Evolutionary conservation across 2,113 vertebrate genomes (phyloP).

Genomic region (Leucosticte australis): DNA sequence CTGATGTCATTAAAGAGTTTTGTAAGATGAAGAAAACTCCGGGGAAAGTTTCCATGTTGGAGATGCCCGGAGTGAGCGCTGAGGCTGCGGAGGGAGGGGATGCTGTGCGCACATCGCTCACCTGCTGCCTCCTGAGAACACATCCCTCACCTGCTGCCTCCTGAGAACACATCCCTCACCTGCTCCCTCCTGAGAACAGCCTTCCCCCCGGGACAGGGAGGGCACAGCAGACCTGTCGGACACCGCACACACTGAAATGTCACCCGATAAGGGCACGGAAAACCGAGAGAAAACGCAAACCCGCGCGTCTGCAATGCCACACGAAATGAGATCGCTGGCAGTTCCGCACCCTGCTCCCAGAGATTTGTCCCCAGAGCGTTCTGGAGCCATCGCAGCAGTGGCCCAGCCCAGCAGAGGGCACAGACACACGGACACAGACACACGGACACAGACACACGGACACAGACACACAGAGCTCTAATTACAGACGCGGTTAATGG

Average conservation of each 20-base stretch:
- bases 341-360: not conserved
- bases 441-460: not conserved
- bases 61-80: not conserved
- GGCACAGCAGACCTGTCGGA: not conserved
- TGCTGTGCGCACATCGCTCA: not conserved
- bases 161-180: not conserved
- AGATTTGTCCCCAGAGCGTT: not conserved
- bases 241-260: not conserved
- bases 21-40: not conserved
- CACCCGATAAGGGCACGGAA: not conserved
- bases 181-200: not conserved
- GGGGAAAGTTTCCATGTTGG: not conserved
- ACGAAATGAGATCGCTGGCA: not conserved
- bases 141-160: not conserved
- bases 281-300: not conserved
- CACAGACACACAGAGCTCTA: not conserved
- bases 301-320: not conserved
- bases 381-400: not conserved
- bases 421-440: not conserved
- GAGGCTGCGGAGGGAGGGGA: not conserved
- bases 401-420: constrained; percentile 12
- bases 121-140: not conserved
- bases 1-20: not conserved
- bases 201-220: not conserved
- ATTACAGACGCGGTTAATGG: not conserved